Percentiles rank a stretch among this genome's conserved stretches.
These are phyloP conservation scores for Dinothrombium tinctorium DNA, from an alignment of 1,140 invertebrate genomes.

Conservation along the genomic window DNA sequence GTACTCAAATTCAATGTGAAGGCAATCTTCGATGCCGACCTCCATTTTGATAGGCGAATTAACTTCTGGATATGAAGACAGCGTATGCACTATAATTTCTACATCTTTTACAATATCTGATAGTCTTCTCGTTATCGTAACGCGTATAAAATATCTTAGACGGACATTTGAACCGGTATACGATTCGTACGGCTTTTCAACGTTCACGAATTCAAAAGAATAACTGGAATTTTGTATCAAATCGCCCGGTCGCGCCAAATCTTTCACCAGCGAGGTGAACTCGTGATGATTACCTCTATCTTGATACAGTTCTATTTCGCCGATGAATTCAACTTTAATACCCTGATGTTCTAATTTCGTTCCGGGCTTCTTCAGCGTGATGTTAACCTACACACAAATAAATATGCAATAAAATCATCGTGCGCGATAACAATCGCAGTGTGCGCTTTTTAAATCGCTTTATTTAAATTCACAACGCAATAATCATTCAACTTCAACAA, in stretches of 20 bases:
- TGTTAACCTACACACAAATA: constrained; percentile 42
- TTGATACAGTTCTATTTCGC: constrained; percentile 96
- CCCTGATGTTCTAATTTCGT: constrained; percentile 95
- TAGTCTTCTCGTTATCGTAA: constrained; percentile 74
- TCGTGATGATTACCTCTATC: constrained; percentile 97
- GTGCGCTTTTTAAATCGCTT: no score
- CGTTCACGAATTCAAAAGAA: constrained; percentile 88
- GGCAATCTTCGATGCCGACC: constrained; percentile 85
- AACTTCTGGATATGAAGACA: constrained; percentile 93
- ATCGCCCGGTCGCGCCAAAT: constrained; percentile 83
- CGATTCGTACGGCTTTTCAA: constrained; percentile 96
- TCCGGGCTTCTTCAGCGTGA: constrained; percentile 78
- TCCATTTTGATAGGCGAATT: constrained; percentile 95
- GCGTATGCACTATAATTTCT: constrained; percentile 87
- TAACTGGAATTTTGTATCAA: constrained; percentile 78
- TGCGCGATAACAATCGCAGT: no score
- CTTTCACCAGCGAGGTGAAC: constrained; percentile 85
- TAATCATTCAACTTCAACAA: no score
- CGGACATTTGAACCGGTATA: constrained; percentile 91
- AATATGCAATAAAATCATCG: neutral
- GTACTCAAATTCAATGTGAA: constrained; percentile 99
- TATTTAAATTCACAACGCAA: no score
- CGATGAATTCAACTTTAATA: constrained; percentile 97
- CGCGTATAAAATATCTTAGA: constrained; percentile 80
- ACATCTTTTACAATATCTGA: constrained; percentile 90